These are phyloP conservation scores for Aphodius granarius DNA, from an alignment of 2,888 invertebrate species.

Conservation along the genomic window DNA sequence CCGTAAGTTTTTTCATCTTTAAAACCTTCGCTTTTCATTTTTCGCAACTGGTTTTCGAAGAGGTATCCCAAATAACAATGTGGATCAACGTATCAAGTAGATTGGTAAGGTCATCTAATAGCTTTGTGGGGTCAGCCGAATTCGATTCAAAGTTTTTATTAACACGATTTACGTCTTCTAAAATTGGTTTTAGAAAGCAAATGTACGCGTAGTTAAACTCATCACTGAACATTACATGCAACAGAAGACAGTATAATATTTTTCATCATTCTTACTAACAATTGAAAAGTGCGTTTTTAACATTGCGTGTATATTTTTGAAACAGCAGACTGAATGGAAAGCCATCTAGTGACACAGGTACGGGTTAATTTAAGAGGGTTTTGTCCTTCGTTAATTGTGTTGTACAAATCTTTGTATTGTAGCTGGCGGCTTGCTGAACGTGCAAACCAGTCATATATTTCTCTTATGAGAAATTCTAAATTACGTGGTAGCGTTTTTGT, in stretches of 20 bases:
- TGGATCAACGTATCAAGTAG: not conserved
- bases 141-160: not conserved
- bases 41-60: not conserved
- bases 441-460: not conserved
- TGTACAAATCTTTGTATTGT: not conserved
- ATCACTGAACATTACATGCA: not conserved
- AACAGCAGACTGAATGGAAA: not conserved
- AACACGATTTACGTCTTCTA: not conserved
- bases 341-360: not conserved
- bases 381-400: not conserved
- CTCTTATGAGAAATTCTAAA: constrained; percentile 3
- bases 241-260: not conserved
- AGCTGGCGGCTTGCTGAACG: not conserved
- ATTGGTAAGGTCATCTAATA: not conserved
- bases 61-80: not conserved
- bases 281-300: not conserved
- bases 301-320: not conserved
- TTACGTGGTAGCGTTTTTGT: not conserved
- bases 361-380: not conserved
- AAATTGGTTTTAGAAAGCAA: not conserved
- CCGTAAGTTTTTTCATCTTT: not conserved
- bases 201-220: not conserved
- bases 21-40: not conserved
- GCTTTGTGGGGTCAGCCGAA: not conserved
- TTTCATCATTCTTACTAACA: not conserved